Conservation (phyloP, 2,888 invertebrate genomes). For the Diabrotica balteata region DNA sequence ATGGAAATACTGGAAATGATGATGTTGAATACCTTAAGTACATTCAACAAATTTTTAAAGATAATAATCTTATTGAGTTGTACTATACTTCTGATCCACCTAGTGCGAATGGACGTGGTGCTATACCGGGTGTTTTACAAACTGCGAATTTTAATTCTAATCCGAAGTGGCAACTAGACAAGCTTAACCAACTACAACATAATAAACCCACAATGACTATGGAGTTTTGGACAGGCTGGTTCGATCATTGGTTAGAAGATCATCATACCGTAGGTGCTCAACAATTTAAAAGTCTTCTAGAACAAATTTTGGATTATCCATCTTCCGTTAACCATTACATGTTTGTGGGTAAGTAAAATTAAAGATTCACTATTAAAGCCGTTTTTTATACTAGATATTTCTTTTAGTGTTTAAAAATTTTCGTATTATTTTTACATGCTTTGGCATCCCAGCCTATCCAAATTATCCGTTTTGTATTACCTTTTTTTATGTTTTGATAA, state of each 20-base stretch:
- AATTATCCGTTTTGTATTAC: too few species aligned
- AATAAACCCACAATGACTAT: constrained; percentile 63
- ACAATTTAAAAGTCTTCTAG: constrained; percentile 37
- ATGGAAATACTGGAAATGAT: constrained; percentile 60
- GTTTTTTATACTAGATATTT: too few species aligned
- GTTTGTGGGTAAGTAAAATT: constrained; percentile 66
- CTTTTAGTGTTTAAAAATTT: too few species aligned
- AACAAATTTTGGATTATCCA: constrained; percentile 47
- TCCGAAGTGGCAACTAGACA: constrained; percentile 57
- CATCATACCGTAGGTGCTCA: constrained; percentile 43
- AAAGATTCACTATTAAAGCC: constrained; percentile 40
- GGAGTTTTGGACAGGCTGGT: constrained; percentile 69
- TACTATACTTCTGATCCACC: constrained; percentile 64
- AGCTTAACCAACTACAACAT: constrained; percentile 58
- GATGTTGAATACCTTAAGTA: constrained; percentile 56
- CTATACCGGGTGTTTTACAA: constrained; percentile 44
- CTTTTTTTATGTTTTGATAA: too few species aligned
- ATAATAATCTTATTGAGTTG: constrained; percentile 59
- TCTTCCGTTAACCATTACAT: constrained; percentile 87
- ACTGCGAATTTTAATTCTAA: constrained; percentile 61
- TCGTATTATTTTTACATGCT: too few species aligned
- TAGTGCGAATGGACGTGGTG: constrained; percentile 40
- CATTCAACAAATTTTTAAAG: constrained; percentile 54
- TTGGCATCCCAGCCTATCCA: too few species aligned
- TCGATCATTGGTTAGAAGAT: constrained; percentile 64